Evolutionary conservation across 2,888 invertebrate genomes (phyloP).

Genomic region (Pomacea canaliculata): DNA sequence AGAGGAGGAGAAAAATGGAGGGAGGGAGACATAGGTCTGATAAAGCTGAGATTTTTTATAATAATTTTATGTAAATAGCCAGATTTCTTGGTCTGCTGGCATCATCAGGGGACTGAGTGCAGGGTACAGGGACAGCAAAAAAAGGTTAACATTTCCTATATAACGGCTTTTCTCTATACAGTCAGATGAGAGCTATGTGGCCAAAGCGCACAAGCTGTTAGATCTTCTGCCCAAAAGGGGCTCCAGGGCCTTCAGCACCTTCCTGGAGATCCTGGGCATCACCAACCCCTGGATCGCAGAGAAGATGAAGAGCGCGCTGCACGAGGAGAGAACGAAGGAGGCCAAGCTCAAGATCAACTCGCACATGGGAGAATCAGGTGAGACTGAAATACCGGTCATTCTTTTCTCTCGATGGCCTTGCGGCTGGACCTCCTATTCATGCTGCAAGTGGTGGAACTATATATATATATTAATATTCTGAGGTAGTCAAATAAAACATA

Average conservation of each 20-base stretch:
- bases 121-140: no score
- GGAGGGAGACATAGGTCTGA: no score
- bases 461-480: no score
- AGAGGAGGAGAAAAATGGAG: no score
- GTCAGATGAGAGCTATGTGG: conserved; percentile 32
- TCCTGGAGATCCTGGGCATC: conserved; percentile 45
- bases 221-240: conserved; percentile 51
- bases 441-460: no score
- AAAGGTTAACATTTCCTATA: no score
- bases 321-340: conserved; percentile 31
- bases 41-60: no score
- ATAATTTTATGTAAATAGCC: no score
- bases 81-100: no score
- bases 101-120: no score
- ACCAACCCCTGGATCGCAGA: conserved; percentile 52
- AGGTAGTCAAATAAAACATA: no score
- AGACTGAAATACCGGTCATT: neutral
- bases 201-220: conserved; percentile 44
- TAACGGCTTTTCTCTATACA: neutral
- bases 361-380: conserved; percentile 20
- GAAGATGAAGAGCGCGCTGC: conserved; percentile 32
- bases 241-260: conserved; percentile 48
- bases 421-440: neutral
- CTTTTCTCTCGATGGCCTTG: neutral
- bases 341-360: conserved; percentile 32